These are phyloP conservation scores for Pachypsylla venusta DNA, from an alignment of 1,140 invertebrate species.

Conservation along the genomic window DNA sequence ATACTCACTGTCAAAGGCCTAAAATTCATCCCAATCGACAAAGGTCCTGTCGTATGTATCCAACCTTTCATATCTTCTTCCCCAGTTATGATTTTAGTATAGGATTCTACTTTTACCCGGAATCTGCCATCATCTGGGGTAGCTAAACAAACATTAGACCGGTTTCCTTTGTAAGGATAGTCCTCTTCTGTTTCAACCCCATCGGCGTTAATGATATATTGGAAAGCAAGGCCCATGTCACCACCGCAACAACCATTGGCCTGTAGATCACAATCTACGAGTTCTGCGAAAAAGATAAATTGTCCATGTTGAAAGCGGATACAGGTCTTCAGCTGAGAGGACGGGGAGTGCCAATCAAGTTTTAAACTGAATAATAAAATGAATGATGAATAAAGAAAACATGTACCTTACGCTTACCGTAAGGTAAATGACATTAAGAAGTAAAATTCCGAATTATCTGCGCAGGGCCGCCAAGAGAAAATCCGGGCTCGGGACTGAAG, in stretches of 20 bases:
- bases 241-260: constrained; percentile 86
- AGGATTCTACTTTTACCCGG: not conserved
- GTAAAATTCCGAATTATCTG: too few species aligned
- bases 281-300: too few species aligned
- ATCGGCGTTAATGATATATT: constrained; percentile 56
- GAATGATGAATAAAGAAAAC: too few species aligned
- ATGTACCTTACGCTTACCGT: too few species aligned
- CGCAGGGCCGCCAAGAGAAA: too few species aligned
- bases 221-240: constrained; percentile 77
- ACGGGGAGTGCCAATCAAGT: too few species aligned
- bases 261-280: constrained; percentile 84
- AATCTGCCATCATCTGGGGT: not conserved
- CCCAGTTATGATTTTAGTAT: not conserved
- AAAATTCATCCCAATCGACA: not conserved
- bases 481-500: too few species aligned
- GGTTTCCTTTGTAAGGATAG: constrained; percentile 74
- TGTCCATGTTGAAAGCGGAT: too few species aligned
- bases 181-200: constrained; percentile 79
- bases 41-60: not conserved
- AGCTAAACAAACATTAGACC: not conserved
- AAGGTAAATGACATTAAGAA: too few species aligned
- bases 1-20: too few species aligned
- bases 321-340: too few species aligned
- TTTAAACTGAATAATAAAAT: too few species aligned
- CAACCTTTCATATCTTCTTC: not conserved